Percentiles rank a stretch among this genome's conserved stretches.
Evolutionary conservation across 2,113 vertebrate species (phyloP).

Genomic region (Sylvia atricapilla): DNA sequence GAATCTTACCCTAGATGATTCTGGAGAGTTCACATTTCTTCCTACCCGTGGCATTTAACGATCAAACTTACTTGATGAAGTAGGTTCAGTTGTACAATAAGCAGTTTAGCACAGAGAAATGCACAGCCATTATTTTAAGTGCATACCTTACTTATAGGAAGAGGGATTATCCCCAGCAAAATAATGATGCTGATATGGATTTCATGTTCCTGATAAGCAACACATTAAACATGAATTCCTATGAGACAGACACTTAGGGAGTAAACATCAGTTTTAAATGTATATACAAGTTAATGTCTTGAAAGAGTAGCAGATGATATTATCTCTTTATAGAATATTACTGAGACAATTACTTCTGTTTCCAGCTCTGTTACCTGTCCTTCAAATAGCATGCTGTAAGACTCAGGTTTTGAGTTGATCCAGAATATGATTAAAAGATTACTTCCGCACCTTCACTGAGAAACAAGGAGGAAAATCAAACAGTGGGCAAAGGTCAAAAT

Average conservation of each 20-base stretch:
- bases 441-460: background rate
- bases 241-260: background rate
- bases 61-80: background rate
- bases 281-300: background rate
- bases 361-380: background rate
- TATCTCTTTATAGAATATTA: background rate
- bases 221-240: background rate
- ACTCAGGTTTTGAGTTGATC: background rate
- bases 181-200: background rate
- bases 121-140: background rate
- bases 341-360: background rate
- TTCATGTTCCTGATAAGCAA: background rate
- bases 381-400: background rate
- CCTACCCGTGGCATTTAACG: background rate
- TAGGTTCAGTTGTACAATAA: background rate
- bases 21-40: background rate
- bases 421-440: background rate
- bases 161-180: background rate
- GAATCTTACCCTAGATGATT: background rate
- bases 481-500: background rate
- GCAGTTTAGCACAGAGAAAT: background rate
- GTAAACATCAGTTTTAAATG: background rate
- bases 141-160: background rate
- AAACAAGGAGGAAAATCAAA: background rate
- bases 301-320: background rate